Percentiles rank a stretch among this genome's conserved stretches.
Conservation (phyloP, 2,113 vertebrate genomes). For the Lichenostomus cassidix region DNA sequence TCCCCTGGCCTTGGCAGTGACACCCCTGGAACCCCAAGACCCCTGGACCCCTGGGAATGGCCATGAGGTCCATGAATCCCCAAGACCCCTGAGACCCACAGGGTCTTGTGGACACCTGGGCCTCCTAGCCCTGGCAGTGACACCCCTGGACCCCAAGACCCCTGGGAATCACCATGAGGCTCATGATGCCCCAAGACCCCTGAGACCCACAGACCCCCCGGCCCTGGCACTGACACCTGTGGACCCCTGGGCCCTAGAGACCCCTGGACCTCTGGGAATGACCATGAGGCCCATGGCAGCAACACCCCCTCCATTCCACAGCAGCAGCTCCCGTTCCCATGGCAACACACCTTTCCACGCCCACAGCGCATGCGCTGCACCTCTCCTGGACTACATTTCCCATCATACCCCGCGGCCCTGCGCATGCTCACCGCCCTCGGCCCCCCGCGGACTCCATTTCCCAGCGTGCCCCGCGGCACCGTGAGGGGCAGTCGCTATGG, state of each 20-base stretch:
- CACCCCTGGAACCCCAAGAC: background rate
- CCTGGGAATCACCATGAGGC: background rate
- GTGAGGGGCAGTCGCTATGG: background rate
- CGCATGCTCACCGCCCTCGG: rapidly evolving
- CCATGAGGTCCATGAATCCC: no score
- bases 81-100: no score
- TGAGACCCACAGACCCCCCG: background rate
- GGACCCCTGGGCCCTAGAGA: background rate
- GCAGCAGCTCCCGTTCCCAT: background rate
- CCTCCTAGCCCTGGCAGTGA: no score
- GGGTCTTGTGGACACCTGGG: no score
- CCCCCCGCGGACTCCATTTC: background rate
- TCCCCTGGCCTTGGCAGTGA: background rate
- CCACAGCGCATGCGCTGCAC: background rate
- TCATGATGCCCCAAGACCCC: background rate
- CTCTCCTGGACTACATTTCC: background rate
- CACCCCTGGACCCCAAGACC: background rate
- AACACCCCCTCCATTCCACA: background rate
- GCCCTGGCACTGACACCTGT: background rate
- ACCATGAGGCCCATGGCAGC: background rate
- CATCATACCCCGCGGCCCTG: background rate
- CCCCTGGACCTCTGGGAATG: background rate
- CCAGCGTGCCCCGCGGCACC: background rate
- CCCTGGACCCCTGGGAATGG: no score
- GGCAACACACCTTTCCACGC: background rate